These are phyloP conservation scores for Pyrgus malvae DNA, from an alignment of 2,888 invertebrate genomes.

Conservation along the genomic window DNA sequence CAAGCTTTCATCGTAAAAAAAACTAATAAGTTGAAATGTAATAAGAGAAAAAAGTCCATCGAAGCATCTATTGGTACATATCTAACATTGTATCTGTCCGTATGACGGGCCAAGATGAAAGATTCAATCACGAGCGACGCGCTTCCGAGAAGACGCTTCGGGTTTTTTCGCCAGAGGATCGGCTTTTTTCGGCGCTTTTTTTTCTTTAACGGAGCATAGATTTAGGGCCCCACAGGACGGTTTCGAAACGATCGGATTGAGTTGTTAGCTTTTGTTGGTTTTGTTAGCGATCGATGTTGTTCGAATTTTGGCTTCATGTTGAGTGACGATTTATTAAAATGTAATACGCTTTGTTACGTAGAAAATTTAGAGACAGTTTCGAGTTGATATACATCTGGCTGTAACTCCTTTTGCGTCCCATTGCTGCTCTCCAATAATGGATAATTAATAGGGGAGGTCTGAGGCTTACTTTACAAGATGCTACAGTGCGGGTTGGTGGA, in stretches of 20 bases:
- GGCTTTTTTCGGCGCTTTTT: constrained; percentile 14
- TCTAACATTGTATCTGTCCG: constrained; percentile 43
- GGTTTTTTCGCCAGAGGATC: constrained; percentile 45
- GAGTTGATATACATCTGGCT: too few species aligned
- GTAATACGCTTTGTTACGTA: too few species aligned
- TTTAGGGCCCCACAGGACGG: constrained; percentile 49
- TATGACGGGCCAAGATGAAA: constrained; percentile 60
- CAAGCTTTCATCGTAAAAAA: constrained; percentile 40
- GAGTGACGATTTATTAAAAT: too few species aligned
- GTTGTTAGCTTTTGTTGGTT: constrained; percentile 25
- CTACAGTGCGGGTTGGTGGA: too few species aligned
- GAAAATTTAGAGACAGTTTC: too few species aligned
- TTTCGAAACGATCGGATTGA: constrained; percentile 29
- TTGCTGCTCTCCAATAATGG: too few species aligned
- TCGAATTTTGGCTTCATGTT: too few species aligned
- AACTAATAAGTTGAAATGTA: constrained; percentile 53
- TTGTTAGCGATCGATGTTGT: neutral
- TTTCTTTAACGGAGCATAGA: constrained; percentile 47
- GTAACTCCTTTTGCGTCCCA: too few species aligned
- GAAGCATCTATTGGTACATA: constrained; percentile 48
- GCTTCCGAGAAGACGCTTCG: constrained; percentile 63
- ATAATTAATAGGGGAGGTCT: too few species aligned
- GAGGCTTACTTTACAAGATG: too few species aligned
- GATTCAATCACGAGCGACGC: constrained; percentile 68
- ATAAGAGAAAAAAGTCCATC: constrained; percentile 49